These are phyloP conservation scores for Elanus axillaris DNA, from an alignment of 2,113 vertebrate genomes.

Conservation along the genomic window DNA sequence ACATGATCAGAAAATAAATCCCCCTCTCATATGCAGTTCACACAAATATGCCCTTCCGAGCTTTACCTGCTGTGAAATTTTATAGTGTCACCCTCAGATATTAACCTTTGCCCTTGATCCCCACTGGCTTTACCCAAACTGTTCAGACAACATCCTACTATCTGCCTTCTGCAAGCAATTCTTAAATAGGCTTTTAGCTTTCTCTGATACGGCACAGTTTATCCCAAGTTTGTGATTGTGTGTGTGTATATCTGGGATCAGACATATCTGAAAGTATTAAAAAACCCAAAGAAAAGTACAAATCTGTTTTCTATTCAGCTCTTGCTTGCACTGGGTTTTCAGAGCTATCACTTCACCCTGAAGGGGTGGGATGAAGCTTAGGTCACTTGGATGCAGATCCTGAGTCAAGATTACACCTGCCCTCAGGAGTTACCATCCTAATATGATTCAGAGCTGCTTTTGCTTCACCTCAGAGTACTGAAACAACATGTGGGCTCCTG, in stretches of 20 bases:
- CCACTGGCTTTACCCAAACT: slow-evolving; percentile 46
- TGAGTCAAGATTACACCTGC: background rate
- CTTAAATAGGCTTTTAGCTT: slow-evolving; percentile 35
- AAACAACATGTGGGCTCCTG: background rate
- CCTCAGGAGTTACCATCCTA: background rate
- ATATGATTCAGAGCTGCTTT: background rate
- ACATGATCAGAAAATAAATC: background rate
- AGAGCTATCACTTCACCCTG: background rate
- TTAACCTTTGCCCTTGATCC: slow-evolving; percentile 45
- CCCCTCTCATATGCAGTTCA: background rate
- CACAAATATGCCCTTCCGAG: background rate
- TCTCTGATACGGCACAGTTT: background rate
- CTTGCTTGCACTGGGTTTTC: background rate
- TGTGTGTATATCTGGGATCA: background rate
- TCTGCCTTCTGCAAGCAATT: slow-evolving; percentile 10
- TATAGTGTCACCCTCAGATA: slow-evolving; percentile 29
- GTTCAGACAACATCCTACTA: slow-evolving; percentile 31
- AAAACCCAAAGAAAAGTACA: background rate
- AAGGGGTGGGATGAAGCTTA: background rate
- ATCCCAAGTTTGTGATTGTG: background rate
- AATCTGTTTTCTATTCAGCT: background rate
- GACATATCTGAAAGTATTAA: background rate
- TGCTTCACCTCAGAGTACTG: background rate
- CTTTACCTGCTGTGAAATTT: slow-evolving; percentile 62
- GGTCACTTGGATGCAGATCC: background rate